Base-by-base conservation (phyloP, 2,113 vertebrate species). In the Reinhardtius hippoglossoides region DNA sequence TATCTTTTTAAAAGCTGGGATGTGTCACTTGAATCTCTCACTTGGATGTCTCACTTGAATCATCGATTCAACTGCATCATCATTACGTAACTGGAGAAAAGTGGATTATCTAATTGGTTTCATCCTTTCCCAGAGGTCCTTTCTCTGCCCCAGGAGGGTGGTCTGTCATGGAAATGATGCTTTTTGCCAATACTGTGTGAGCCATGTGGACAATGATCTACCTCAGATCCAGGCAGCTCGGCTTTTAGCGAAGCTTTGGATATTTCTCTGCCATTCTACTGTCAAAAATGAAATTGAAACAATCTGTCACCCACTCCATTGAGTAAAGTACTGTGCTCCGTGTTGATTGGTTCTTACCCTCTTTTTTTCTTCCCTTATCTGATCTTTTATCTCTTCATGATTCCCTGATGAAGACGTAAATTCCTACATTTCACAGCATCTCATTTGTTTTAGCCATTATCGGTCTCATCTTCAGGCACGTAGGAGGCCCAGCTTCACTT, bases 81-180 rank as follows among this genome's bases (percentile, higher is more conserved):
- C 62, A 66, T n/a, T 54, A 46, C 54, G 9, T 59, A 70, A 59
- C 15, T 35, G 46, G 18, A 24, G 40, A 57, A 35, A 40, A 61
- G 55, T 14, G 15, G 12, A 77, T 63, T 18, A 70, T 26, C 14
- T 24, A 59, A 59, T 59, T 9, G 64, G 14, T 59, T 15, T 67
- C 1, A 71, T 65, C 18, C 20, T 71, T 37, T 44, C 66, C 21
- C 4, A 58, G 48, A 12, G 31, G 54, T 42, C 23, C 61, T 10
- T 59, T 18, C 20, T 58, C 1, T 8, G 31, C 42, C n/a, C 37
- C 27, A 14, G 37, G 46, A 50, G 21, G 10, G 10, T 63, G 23
- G 62, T 76, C 48, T 70, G 0, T 75, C 44, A 27, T 44, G 27
- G 77, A 54, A 67, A 76, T 27, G 35, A 10, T 18, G 15, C 26